Evolutionary conservation across 1,140 invertebrate genomes (phyloP), one percentile per base, ranked within the genome.

Genomic region (Helicoverpa armigera): DNA sequence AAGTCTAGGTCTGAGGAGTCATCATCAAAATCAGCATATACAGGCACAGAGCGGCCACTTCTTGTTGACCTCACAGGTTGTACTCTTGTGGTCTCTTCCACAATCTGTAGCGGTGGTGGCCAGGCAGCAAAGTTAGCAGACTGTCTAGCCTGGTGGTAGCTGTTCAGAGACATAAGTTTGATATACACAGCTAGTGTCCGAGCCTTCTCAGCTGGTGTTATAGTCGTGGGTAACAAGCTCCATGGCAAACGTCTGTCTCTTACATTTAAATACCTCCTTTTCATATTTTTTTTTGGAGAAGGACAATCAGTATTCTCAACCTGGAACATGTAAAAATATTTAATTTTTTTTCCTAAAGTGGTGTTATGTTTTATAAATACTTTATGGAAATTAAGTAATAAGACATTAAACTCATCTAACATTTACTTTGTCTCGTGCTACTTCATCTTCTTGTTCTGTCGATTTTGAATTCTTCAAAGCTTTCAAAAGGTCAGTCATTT

Each of bases 231-330:
- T 16, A 95, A 88, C n/a, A 95, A 81, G 79, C 94, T 94, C 95
- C 95, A 95, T 16, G 95, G 95, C 87, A 95, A 87, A 29, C 95
- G 86, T 58, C 94, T 92, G 65, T 95, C 95, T 81, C 83, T 89
- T 3, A 94, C 94, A 88, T 94, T 93, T 50, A 92, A 81, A 85
- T 91, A 93, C 23, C 89, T 83, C 73, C 95, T 90, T 86, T 94
- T 94, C 90, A 95, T 89, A 14, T 75, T 82, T 13, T 89, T 89
- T 85, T 87, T 91, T 54, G 89, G 69, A 63, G 86, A 29, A 51
- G 82, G 60, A 77, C 67, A 82, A 35, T 16, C 54, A 77, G 56
- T 81, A 14, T 69, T 78, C 56, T 92, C 87, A 70, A 72, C 81
- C 90, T 93, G 73, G 63, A 86, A 83, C 51, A 70, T 67, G 82